Conservation (phyloP, 2,113 vertebrate species). For the Stomatorhinus ivindoensis region DNA sequence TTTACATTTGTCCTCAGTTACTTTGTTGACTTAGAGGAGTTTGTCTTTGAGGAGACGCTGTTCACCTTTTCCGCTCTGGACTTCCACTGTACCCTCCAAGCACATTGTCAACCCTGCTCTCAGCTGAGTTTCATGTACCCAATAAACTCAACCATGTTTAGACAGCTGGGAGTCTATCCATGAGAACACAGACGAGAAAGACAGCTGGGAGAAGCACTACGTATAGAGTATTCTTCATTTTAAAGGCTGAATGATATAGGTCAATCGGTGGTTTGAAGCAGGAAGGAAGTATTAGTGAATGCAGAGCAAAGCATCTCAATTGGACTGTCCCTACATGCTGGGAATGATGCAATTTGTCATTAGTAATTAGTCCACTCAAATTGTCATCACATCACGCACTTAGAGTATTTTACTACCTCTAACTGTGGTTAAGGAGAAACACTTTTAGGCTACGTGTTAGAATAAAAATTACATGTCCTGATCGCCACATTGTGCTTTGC, state of each 20-base stretch:
- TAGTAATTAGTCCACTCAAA: background rate
- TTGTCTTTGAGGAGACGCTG: background rate
- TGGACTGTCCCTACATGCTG: background rate
- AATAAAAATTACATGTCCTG: background rate
- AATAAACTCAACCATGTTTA: background rate
- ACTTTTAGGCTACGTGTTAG: background rate
- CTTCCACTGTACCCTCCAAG: background rate
- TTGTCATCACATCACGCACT: background rate
- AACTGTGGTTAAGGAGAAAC: background rate
- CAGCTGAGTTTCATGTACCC: background rate
- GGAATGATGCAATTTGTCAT: background rate
- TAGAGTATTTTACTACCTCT: background rate
- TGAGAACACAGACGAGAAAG: background rate
- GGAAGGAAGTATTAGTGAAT: background rate
- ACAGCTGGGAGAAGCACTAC: background rate
- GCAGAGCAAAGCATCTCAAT: background rate
- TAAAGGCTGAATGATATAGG: background rate
- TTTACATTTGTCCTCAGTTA: background rate
- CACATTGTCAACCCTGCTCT: background rate
- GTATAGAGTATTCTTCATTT: background rate
- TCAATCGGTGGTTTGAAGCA: background rate
- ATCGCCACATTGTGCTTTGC: background rate
- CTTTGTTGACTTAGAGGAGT: background rate
- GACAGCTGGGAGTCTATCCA: slow-evolving; percentile 5
- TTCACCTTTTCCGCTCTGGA: background rate